phyloP scores from a whole-genome alignment of 2,797 vertebrate species.

The Pseudomugil tenellus region DNA sequence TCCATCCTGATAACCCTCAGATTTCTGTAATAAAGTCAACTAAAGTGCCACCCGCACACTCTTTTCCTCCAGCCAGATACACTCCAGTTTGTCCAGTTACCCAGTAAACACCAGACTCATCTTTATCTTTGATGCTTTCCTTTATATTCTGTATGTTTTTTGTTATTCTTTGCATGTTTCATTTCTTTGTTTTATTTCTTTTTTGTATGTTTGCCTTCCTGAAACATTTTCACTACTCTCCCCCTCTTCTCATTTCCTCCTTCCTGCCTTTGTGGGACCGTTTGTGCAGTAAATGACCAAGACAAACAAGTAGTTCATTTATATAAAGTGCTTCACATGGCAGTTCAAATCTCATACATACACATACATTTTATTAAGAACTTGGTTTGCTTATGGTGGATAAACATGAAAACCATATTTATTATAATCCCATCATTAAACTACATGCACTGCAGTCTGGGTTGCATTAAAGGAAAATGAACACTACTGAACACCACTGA shows the following conservation, averaged over 20 bases:
- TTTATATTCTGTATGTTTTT: conserved; percentile 11
- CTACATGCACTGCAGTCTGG: background rate
- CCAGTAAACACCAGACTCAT: conserved; percentile 26
- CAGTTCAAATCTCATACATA: conserved; percentile 29
- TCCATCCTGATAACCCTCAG: conserved; percentile 7
- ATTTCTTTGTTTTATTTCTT: background rate
- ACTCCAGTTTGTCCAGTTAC: conserved; percentile 35
- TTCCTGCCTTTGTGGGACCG: conserved; percentile 20
- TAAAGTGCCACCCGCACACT: conserved; percentile 10
- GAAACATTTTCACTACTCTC: conserved; percentile 6
- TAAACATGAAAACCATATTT: background rate
- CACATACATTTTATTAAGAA: background rate
- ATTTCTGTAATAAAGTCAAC: conserved; percentile 28
- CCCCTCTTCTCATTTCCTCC: conserved; percentile 11
- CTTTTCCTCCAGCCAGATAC: background rate
- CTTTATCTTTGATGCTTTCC: conserved; percentile 1
- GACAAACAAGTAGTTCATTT: conserved; percentile 45
- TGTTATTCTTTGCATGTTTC: background rate
- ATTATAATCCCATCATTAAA: background rate
- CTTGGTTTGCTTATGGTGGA: background rate
- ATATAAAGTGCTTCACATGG: conserved; percentile 43
- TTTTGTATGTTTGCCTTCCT: conserved; percentile 6
- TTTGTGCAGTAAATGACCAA: conserved; percentile 53
- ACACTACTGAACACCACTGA: background rate
- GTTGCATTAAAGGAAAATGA: background rate